Evolutionary conservation across 2,113 vertebrate species (phyloP), one percentile per base, ranked within the genome.

Genomic region (Xiphorhynchus elegans): DNA sequence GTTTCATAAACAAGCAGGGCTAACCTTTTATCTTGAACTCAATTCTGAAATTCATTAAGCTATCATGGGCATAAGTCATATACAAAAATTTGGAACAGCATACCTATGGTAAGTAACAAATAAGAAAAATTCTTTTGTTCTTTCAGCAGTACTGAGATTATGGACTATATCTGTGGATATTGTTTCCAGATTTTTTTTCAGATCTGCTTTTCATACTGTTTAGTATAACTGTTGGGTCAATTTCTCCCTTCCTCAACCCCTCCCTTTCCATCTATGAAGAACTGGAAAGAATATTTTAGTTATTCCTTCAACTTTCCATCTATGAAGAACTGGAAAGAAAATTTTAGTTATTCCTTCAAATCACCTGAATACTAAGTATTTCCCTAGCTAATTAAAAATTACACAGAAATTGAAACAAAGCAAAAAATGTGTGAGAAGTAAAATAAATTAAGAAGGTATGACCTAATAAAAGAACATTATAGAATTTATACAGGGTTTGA

Each of bases 391-490:
- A 53, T 25, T 37, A 49, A 19, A 80, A 64, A 13, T 50, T 55
- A 23, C 13, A 56, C 3, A 47, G 33, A 84, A 73, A 68, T 5
- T 31, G 23, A 67, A 72, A 68, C 5, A 56, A 64, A 60, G 10
- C 2, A 26, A 53, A 80, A 86, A 67, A 1, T 37, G 1, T 37
- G 17, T 49, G 40, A 12, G 9, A 46, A 7, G 17, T 39, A 9
- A 6, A 72, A 6, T 1, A 59, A 83, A 59, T 35, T 2, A 68
- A 3, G 1, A 64, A 72, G 3, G 1, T 46, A 28, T 47, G 31
- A 31, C 1, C 1, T 0, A 4, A 39, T 15, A 72, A 24, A 68
- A 50, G 5, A 70, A 29, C 7, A 9, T 16, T 25, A 4, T 3
- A 40, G 5, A 16, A 49, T 73, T 84, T 11, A 60, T 13, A 33